Conservation (phyloP, 2,888 invertebrate species). For the Schrankia costaestrigalis region DNA sequence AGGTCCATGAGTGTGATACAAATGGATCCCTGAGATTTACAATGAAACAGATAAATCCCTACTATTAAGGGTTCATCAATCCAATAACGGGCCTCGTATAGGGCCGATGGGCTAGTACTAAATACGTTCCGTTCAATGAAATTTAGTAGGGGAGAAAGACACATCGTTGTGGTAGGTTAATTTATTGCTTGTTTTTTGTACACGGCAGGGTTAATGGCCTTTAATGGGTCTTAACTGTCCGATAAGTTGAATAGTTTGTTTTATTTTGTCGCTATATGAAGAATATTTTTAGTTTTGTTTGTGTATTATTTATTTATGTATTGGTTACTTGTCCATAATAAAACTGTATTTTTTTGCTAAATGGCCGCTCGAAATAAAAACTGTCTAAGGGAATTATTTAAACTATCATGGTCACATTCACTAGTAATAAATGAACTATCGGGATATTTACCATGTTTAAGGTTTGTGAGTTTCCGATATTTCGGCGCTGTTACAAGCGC, state of each 20-base stretch:
- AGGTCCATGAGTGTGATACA: slow-evolving; percentile 3
- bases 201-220: slow-evolving; percentile 64
- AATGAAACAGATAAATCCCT: slow-evolving; percentile 32
- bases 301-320: background rate
- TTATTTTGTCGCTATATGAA: slow-evolving; percentile 9
- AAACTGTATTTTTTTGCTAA: too few relatives aligned
- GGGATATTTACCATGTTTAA: too few relatives aligned
- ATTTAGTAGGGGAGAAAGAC: slow-evolving; percentile 59
- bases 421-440: too few relatives aligned
- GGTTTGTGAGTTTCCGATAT: too few relatives aligned
- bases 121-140: slow-evolving; percentile 42
- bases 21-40: slow-evolving; percentile 16
- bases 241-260: slow-evolving; percentile 37
- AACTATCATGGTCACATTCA: too few relatives aligned
- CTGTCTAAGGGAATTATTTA: too few relatives aligned
- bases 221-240: slow-evolving; percentile 67
- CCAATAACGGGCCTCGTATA: slow-evolving; percentile 32
- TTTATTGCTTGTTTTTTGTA: slow-evolving; percentile 77
- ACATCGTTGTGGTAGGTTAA: slow-evolving; percentile 61
- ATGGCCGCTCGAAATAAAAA: too few relatives aligned
- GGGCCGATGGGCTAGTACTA: slow-evolving; percentile 35
- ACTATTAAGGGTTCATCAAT: slow-evolving; percentile 37
- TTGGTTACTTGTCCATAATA: too few relatives aligned
- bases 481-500: too few relatives aligned
- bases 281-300: background rate